phyloP scores from a whole-genome alignment of 2,797 vertebrate species.

The Babyrousa celebensis region DNA sequence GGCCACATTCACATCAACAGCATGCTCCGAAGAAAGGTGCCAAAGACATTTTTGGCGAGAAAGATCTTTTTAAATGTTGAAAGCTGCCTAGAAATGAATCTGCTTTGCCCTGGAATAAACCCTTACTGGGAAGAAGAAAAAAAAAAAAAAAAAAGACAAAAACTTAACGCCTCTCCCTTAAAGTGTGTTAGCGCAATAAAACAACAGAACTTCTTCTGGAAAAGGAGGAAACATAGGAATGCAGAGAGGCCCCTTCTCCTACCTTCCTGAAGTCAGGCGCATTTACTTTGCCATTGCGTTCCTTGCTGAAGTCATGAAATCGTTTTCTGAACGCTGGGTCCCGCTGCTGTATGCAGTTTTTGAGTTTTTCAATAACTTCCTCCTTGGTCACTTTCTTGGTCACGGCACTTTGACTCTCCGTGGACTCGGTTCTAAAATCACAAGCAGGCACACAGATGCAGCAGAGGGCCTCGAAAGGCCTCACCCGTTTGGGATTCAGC shows the following conservation, averaged over 20 bases:
- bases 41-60: background rate
- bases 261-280: slow-evolving; percentile 87
- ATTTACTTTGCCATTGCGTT: slow-evolving; percentile 76
- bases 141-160: too few species aligned
- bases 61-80: background rate
- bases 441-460: background rate
- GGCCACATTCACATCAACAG: background rate
- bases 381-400: slow-evolving; percentile 81
- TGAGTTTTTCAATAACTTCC: slow-evolving; percentile 86
- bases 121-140: too few species aligned
- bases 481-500: fast-evolving
- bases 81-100: background rate
- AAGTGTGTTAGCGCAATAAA: background rate
- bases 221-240: background rate
- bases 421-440: slow-evolving; percentile 83
- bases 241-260: background rate
- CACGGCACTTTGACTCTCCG: slow-evolving; percentile 30
- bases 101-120: background rate
- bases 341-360: slow-evolving; percentile 73
- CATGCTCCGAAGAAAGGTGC: background rate
- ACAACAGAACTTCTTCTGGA: background rate
- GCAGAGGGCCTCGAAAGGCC: fast-evolving
- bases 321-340: slow-evolving; percentile 75
- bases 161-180: fast-evolving
- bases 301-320: slow-evolving; percentile 82